phyloP scores from a whole-genome alignment of 2,797 vertebrate genomes.

The Darevskia nairensis region DNA sequence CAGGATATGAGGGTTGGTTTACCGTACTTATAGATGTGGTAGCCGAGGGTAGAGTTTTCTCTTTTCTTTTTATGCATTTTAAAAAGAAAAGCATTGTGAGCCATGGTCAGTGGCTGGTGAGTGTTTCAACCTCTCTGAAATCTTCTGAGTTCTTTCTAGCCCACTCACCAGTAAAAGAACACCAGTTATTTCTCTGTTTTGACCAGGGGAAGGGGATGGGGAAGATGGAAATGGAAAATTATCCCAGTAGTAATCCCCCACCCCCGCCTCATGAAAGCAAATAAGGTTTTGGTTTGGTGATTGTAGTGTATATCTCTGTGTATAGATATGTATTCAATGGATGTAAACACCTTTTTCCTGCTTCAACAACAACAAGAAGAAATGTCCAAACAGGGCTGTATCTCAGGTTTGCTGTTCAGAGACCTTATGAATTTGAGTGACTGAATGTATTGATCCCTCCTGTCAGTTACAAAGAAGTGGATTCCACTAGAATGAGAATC shows the following conservation, averaged over 20 bases:
- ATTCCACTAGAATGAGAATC: background rate
- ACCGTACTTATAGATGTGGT: background rate
- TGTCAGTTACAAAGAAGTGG: constrained; percentile 10
- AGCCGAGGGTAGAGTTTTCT: background rate
- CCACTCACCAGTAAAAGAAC: too few species aligned
- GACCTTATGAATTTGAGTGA: background rate
- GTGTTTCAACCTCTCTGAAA: too few species aligned
- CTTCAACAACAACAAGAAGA: constrained; percentile 8
- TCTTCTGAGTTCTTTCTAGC: too few species aligned
- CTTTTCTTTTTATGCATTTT: too few species aligned
- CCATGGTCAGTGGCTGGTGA: too few species aligned
- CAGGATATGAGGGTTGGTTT: background rate
- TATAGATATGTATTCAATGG: background rate
- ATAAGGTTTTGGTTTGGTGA: background rate
- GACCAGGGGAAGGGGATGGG: too few species aligned
- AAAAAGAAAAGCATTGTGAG: too few species aligned
- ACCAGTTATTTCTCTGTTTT: too few species aligned
- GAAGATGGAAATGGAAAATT: too few species aligned
- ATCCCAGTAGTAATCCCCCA: background rate
- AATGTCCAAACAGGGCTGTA: background rate
- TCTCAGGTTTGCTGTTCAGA: background rate
- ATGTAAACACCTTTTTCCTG: constrained; percentile 10
- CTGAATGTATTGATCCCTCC: background rate
- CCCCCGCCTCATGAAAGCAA: background rate
- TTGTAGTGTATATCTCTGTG: background rate